These are phyloP conservation scores for Gymnothorax javanicus DNA, from an alignment of 2,797 vertebrate species.

Conservation along the genomic window DNA sequence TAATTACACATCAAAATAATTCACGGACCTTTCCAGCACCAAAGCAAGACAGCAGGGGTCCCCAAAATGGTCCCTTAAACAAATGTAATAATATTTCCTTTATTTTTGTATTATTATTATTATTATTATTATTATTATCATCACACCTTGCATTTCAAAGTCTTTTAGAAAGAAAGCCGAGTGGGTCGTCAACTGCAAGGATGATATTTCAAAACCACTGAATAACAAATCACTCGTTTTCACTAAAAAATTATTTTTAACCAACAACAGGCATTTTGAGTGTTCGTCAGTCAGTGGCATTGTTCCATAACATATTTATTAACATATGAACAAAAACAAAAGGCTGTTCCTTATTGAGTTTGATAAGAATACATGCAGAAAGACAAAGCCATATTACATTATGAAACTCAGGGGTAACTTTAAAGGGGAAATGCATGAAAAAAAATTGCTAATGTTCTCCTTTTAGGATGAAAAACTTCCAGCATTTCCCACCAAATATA, in stretches of 20 bases:
- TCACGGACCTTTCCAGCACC: background rate
- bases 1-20: background rate
- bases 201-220: background rate
- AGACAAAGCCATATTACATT: background rate
- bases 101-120: too few relatives aligned
- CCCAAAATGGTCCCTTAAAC: background rate
- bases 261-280: background rate
- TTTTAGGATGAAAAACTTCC: background rate
- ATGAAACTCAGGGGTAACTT: background rate
- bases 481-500: background rate
- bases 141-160: background rate
- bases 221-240: background rate
- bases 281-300: background rate
- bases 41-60: background rate
- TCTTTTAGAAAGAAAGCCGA: background rate
- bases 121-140: background rate
- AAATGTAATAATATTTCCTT: background rate
- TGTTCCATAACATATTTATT: background rate
- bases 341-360: background rate
- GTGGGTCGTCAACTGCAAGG: too few relatives aligned
- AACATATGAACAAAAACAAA: background rate
- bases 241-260: background rate
- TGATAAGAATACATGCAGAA: background rate
- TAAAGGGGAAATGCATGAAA: background rate
- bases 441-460: background rate